Conservation (phyloP, 1,140 invertebrate genomes). For the Zaprionus nigranus region DNA sequence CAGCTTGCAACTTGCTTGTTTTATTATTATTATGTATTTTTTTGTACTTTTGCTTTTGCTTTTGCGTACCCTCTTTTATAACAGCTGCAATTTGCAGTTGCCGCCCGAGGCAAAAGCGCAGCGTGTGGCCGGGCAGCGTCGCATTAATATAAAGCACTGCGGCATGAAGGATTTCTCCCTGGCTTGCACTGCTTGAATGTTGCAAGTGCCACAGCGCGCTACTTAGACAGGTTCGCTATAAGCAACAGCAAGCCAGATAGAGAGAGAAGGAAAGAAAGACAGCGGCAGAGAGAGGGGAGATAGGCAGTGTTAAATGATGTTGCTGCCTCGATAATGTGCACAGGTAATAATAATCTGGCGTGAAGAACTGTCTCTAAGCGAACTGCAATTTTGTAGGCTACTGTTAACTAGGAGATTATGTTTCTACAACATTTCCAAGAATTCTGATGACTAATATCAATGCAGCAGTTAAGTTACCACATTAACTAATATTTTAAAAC, state of each 20-base stretch:
- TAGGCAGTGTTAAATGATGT: conserved; percentile 20
- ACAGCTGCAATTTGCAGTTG: conserved; percentile 78
- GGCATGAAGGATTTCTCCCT: conserved; percentile 71
- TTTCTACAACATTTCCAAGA: too few species aligned
- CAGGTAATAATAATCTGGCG: conserved; percentile 27
- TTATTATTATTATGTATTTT: conserved; percentile 51
- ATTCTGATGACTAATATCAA: too few species aligned
- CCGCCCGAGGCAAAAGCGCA: conserved; percentile 51
- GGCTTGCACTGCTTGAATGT: conserved; percentile 41
- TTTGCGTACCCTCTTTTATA: conserved; percentile 50
- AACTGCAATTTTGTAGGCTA: neutral
- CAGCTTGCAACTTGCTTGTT: neutral
- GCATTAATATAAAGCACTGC: conserved; percentile 75
- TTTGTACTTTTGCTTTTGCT: conserved; percentile 37
- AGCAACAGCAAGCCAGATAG: neutral
- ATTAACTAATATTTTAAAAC: too few species aligned
- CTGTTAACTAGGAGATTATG: neutral
- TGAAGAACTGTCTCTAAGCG: neutral
- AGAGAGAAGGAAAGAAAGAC: neutral
- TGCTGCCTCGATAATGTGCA: conserved; percentile 16
- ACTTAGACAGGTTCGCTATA: conserved; percentile 29
- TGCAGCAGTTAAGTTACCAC: too few species aligned
- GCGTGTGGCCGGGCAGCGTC: conserved; percentile 49
- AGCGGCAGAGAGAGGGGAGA: neutral
- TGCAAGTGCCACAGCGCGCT: conserved; percentile 30